Evolutionary conservation across 2,888 invertebrate species (phyloP).

Genomic region (Cordilura impudica): DNA sequence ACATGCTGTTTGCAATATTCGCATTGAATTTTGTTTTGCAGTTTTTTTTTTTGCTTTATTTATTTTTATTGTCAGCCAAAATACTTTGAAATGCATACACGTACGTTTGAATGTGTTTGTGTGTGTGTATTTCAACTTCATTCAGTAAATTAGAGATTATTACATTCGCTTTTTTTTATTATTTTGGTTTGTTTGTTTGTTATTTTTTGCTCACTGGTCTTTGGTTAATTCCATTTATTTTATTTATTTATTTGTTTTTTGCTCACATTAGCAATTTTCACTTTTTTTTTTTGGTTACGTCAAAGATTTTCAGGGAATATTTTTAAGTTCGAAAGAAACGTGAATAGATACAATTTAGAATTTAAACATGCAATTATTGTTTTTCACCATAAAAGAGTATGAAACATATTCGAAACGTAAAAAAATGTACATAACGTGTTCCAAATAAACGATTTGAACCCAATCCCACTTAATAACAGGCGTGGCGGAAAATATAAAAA

Average conservation of each 20-base stretch:
- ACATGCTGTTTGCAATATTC: slow-evolving; percentile 39
- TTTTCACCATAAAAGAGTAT: no score
- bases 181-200: slow-evolving; percentile 29
- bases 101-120: background rate
- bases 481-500: no score
- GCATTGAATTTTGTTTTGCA: slow-evolving; percentile 41
- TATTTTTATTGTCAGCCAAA: slow-evolving; percentile 13
- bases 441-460: no score
- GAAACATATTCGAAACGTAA: no score
- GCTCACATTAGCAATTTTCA: slow-evolving; percentile 43
- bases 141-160: slow-evolving; percentile 71
- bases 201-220: slow-evolving; percentile 38
- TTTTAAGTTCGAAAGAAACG: no score
- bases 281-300: slow-evolving; percentile 20
- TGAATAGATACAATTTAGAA: no score
- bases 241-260: slow-evolving; percentile 16
- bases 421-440: no score
- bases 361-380: no score
- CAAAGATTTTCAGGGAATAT: background rate
- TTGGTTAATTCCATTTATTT: slow-evolving; percentile 40
- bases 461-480: no score
- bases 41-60: background rate
- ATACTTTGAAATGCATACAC: background rate
- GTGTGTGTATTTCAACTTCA: slow-evolving; percentile 66
- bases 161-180: slow-evolving; percentile 56